Evolutionary conservation across 2,113 vertebrate genomes (phyloP).

Genomic region (Nerophis lumbriciformis): DNA sequence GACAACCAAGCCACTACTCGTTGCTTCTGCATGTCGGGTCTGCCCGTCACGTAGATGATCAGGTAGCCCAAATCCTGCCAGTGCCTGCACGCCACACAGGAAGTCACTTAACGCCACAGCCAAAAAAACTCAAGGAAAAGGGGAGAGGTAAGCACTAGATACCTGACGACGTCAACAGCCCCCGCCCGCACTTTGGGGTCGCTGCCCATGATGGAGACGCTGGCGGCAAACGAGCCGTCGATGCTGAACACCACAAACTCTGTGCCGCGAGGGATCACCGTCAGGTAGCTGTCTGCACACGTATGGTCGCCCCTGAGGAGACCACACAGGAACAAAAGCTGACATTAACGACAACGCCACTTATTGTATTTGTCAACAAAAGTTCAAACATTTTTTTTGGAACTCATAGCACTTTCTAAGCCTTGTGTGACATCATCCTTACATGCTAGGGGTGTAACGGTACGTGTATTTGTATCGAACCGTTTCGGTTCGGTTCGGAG

Average conservation of each 20-base stretch:
- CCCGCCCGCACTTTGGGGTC: slow-evolving; percentile 96
- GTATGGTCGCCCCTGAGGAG: slow-evolving; percentile 90
- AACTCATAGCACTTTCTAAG: too few relatives aligned
- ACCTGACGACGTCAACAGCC: slow-evolving; percentile 97
- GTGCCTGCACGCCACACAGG: slow-evolving; percentile 72
- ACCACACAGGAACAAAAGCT: too few relatives aligned
- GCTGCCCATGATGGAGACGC: slow-evolving; percentile 98
- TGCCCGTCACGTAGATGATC: slow-evolving; percentile 96
- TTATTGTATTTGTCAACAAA: too few relatives aligned
- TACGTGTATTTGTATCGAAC: too few relatives aligned
- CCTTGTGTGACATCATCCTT: too few relatives aligned
- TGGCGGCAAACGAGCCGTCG: slow-evolving; percentile 96
- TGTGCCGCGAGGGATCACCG: slow-evolving; percentile 84
- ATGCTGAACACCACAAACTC: slow-evolving; percentile 99
- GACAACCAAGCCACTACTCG: slow-evolving; percentile 97
- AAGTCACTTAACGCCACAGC: background rate
- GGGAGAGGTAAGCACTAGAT: slow-evolving; percentile 5
- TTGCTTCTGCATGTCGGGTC: slow-evolving; percentile 99
- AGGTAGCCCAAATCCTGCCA: slow-evolving; percentile 99
- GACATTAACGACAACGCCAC: too few relatives aligned
- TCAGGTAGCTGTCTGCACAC: slow-evolving; percentile 93
- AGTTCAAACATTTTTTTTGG: too few relatives aligned
- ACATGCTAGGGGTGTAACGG: too few relatives aligned
- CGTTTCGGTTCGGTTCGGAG: too few relatives aligned
- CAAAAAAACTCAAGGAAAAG: background rate